These are phyloP conservation scores for Minunthozetes semirufus DNA, from an alignment of 2,888 invertebrate species.

Conservation along the genomic window DNA sequence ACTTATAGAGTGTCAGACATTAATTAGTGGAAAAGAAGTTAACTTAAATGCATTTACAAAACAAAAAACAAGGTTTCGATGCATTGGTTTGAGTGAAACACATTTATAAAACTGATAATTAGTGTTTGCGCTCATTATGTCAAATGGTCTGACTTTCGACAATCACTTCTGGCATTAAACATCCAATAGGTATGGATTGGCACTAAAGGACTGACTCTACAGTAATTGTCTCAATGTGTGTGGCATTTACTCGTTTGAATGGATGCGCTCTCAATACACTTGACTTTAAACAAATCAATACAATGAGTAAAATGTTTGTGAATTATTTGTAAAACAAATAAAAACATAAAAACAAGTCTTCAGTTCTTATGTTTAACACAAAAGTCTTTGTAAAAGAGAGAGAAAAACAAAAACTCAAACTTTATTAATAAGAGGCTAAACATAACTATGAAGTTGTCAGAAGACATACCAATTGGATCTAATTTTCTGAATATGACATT, in stretches of 20 bases:
- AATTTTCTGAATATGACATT: background rate
- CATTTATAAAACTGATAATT: conserved; percentile 16
- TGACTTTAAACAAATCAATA: conserved; percentile 23
- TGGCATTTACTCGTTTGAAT: background rate
- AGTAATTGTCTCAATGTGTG: conserved; percentile 4
- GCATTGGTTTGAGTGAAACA: background rate
- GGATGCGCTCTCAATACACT: background rate
- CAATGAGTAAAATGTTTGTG: conserved; percentile 10
- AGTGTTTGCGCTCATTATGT: conserved; percentile 13
- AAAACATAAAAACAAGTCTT: conserved; percentile 11
- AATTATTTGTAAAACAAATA: conserved; percentile 22
- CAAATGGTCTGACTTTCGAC: background rate
- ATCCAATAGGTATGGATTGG: background rate
- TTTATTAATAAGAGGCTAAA: background rate
- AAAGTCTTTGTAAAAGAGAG: background rate
- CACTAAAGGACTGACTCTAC: background rate
- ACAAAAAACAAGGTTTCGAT: conserved; percentile 25
- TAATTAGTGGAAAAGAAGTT: conserved; percentile 13
- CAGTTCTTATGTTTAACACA: background rate
- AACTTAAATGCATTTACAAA: conserved; percentile 20
- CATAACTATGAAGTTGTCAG: background rate
- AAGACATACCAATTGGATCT: background rate
- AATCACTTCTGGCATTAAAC: background rate
- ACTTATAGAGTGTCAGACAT: conserved; percentile 10
- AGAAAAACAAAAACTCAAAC: background rate